Percentiles rank a stretch among this genome's conserved stretches.
phyloP scores from a whole-genome alignment of 2,888 invertebrate genomes.

The Amphipoea lucens region DNA sequence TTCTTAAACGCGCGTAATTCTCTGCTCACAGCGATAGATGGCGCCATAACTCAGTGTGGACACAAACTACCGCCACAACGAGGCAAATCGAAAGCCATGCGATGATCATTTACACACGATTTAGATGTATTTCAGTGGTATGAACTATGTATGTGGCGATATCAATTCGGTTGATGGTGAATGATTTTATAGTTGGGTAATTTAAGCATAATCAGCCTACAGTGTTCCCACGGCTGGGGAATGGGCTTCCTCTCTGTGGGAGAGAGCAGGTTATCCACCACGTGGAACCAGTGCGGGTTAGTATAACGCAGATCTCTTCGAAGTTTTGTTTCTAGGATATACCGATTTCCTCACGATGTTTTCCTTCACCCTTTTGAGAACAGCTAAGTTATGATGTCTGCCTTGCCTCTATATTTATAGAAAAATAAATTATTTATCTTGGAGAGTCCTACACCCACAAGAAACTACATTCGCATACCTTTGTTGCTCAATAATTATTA shows the following conservation, averaged over 20 bases:
- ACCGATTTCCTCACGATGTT: not conserved
- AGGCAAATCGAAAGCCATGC: constrained; percentile 61
- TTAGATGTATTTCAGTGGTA: constrained; percentile 43
- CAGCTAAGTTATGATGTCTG: not conserved
- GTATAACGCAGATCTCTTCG: not conserved
- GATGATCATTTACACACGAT: constrained; percentile 51
- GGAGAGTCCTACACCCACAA: not conserved
- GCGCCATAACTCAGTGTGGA: constrained; percentile 57
- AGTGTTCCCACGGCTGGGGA: not conserved
- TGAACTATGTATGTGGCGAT: constrained; percentile 34
- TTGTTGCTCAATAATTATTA: constrained; percentile 12
- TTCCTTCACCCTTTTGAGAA: not conserved
- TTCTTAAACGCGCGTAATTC: constrained; percentile 61
- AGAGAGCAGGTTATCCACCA: not conserved
- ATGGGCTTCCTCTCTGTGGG: too few species aligned
- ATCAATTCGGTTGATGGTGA: constrained; percentile 25
- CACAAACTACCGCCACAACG: constrained; percentile 57
- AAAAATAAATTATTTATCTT: constrained; percentile 1
- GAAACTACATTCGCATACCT: not conserved
- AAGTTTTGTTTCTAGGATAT: not conserved
- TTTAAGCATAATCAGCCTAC: not conserved
- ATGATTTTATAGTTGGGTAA: not conserved
- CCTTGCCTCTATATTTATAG: not conserved
- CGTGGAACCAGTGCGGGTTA: not conserved
- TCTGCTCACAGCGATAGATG: constrained; percentile 56